Base-by-base conservation (phyloP, 2,888 invertebrate genomes). In the Chironomus tentans region DNA sequence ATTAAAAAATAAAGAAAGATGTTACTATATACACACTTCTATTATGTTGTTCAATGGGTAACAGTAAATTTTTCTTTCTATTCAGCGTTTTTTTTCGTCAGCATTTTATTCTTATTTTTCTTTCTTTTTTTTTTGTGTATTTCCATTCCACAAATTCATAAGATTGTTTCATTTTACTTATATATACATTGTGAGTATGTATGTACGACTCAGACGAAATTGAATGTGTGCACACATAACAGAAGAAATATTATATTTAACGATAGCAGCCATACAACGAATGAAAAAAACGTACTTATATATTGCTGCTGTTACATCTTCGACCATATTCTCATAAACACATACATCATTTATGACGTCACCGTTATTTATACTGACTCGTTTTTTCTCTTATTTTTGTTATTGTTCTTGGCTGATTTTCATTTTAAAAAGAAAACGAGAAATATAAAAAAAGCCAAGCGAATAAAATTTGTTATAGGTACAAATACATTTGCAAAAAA, bases 111-210 rank as follows among this genome's bases (percentile, higher is more conserved):
- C 28, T 70, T 56, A 24, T 70, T 70, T 46, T 70, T 70, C 70
- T 70, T 68, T 70, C 70, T 68, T 28, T 13, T 70, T 50, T 50
- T 47, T 47, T 21, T 2, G 48, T 70, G 38, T 70, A 47, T 70
- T 70, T 70, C 69, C 70, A 70, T 70, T 70, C 70, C 70, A 70
- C 70, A 70, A 70, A 70, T 70, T 70, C 70, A 56, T 70, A 47
- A 70, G 50, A 70, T 70, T 70, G 50, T 70, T 56, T 50, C 28
- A 15, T 56, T 56, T 56, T 56, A 18, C 15, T 15, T 38, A 38
- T 38, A 38, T 38, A 38, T 38, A 28, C 28, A 38, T 38, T 38
- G 38, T 38, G 56, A 15, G 18, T 56, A 18, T n/a, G n/a, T 18
- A 56, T 50, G 15, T 18, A 56, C 56, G 56, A 56, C 56, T 56